Percentiles rank a stretch among this genome's conserved stretches.
These are phyloP conservation scores for Eristalis intricaria DNA, from an alignment of 2,888 invertebrate genomes.

Conservation along the genomic window DNA sequence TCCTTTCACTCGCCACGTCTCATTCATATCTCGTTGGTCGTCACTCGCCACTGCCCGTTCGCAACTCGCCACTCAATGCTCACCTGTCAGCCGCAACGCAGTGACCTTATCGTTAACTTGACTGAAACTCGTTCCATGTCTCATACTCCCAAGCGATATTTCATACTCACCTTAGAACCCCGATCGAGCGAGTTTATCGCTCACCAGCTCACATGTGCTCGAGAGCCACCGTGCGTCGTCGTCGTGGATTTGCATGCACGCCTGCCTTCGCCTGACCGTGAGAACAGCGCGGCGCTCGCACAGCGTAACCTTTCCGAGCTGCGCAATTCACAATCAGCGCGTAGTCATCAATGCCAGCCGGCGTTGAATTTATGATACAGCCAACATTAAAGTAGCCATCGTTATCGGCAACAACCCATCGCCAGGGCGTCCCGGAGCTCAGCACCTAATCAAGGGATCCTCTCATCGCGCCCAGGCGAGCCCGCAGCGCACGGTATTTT, in stretches of 20 bases:
- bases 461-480: slow-evolving; percentile 5
- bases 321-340: slow-evolving; percentile 26
- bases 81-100: neutral
- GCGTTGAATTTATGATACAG: slow-evolving; percentile 46
- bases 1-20: too few species aligned
- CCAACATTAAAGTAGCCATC: slow-evolving; percentile 35
- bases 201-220: neutral
- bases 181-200: neutral
- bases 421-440: slow-evolving; percentile 1
- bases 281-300: slow-evolving; percentile 14
- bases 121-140: neutral
- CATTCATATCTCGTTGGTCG: too few species aligned
- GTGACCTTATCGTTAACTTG: neutral
- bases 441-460: slow-evolving; percentile 28
- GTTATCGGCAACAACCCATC: slow-evolving; percentile 34
- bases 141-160: neutral
- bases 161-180: neutral
- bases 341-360: slow-evolving; percentile 43
- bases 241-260: neutral
- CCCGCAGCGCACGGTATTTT: neutral
- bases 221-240: neutral
- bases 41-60: too few species aligned
- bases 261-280: slow-evolving; percentile 25
- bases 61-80: neutral
- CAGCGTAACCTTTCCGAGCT: slow-evolving; percentile 42